Conservation (phyloP, 2,113 vertebrate genomes). For the Acrocephalus kingi region DNA sequence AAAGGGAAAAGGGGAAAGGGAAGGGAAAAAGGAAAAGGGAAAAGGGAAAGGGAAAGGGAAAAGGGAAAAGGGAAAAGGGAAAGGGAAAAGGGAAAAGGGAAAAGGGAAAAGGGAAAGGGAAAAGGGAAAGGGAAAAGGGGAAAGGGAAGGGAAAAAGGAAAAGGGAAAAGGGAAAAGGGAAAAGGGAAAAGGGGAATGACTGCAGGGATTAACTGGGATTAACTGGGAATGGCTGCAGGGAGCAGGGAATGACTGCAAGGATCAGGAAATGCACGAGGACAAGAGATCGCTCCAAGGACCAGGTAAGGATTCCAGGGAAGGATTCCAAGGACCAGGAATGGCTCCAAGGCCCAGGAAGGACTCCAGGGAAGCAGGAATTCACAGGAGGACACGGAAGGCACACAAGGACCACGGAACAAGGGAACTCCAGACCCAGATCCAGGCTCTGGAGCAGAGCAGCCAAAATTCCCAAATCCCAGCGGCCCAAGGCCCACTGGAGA, state of each 20-base stretch:
- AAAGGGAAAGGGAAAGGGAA: too few relatives aligned
- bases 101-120: too few relatives aligned
- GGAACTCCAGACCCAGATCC: not conserved
- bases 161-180: not conserved
- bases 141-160: too few relatives aligned
- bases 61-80: too few relatives aligned
- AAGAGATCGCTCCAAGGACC: not conserved
- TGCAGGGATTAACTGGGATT: too few relatives aligned
- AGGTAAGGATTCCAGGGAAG: not conserved
- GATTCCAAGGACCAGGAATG: not conserved
- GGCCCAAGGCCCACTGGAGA: not conserved
- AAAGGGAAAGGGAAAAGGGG: not conserved
- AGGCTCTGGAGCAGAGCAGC: not conserved
- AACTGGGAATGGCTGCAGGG: not conserved
- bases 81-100: too few relatives aligned
- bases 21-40: too few relatives aligned
- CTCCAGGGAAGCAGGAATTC: not conserved
- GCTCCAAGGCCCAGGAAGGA: too few relatives aligned
- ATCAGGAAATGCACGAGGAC: not conserved
- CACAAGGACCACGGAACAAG: accelerated
- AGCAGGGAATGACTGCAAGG: too few relatives aligned
- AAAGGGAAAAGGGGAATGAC: too few relatives aligned
- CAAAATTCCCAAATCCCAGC: not conserved
- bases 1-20: too few relatives aligned
- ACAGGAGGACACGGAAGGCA: not conserved